Evolutionary conservation across 2,113 vertebrate species (phyloP).

Genomic region (Pelvicachromis taeniatus): DNA sequence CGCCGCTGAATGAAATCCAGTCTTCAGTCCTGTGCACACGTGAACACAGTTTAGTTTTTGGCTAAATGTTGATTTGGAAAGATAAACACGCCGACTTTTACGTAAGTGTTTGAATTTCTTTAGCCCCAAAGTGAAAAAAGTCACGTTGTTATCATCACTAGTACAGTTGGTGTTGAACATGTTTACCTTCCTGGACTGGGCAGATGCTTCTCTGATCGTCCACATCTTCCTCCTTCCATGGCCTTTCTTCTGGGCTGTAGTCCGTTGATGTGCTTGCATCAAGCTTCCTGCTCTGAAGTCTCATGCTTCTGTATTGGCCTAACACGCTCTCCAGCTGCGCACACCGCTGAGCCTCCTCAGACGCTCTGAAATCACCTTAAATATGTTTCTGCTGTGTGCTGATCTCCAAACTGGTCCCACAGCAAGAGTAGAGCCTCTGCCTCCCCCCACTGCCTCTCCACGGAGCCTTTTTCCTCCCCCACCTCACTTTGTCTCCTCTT

Average conservation of each 20-base stretch:
- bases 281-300: conserved; percentile 79
- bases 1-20: conserved; percentile 28
- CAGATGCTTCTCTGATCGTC: conserved; percentile 38
- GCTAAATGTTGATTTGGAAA: not conserved
- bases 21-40: conserved; percentile 64
- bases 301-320: conserved; percentile 83
- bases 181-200: conserved; percentile 70
- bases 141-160: not conserved
- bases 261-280: conserved; percentile 69
- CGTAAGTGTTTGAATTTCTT: not conserved
- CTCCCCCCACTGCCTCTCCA: conserved; percentile 65
- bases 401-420: conserved; percentile 85
- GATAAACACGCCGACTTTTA: not conserved
- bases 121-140: not conserved
- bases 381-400: conserved; percentile 82
- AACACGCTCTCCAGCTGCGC: conserved; percentile 87
- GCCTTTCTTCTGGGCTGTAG: conserved; percentile 76
- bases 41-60: not conserved
- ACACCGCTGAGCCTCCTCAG: conserved; percentile 82
- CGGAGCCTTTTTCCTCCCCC: conserved; percentile 47
- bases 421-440: conserved; percentile 81
- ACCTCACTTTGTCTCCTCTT: conserved; percentile 67
- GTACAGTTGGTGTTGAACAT: not conserved
- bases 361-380: conserved; percentile 85
- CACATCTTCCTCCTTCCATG: conserved; percentile 49